Conservation (phyloP, 2,888 invertebrate genomes). For the Trichopoda pennipes region DNA sequence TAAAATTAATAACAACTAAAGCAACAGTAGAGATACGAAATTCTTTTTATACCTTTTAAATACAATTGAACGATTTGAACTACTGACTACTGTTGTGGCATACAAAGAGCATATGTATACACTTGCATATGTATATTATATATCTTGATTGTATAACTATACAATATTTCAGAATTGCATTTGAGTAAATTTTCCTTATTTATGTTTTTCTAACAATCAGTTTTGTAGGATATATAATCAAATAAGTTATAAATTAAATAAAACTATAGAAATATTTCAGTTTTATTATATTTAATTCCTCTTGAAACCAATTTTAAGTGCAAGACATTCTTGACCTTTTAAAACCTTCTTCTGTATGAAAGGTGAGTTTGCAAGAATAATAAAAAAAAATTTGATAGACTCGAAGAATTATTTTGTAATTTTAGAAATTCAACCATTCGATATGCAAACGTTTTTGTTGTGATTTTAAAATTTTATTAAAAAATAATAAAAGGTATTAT, state of each 20-base stretch:
- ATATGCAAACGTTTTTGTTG: no score
- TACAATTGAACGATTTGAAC: conserved; percentile 25
- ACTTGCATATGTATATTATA: not conserved
- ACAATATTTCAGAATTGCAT: conserved; percentile 15
- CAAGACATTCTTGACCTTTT: conserved; percentile 4
- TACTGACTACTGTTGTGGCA: not conserved
- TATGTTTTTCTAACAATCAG: conserved; percentile 26
- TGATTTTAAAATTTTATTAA: no score
- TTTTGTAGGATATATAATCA: conserved; percentile 1
- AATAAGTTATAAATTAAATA: conserved; percentile 29
- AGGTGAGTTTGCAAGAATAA: not conserved
- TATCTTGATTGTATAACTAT: conserved; percentile 1
- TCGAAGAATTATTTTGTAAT: no score
- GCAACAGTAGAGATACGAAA: not conserved
- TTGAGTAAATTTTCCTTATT: conserved; percentile 24
- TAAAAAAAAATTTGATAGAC: not conserved
- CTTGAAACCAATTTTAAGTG: conserved; percentile 11
- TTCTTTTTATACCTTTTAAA: not conserved
- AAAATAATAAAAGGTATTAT: no score
- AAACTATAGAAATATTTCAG: conserved; percentile 1
- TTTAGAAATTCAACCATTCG: no score
- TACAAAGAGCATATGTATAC: not conserved
- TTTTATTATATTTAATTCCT: conserved; percentile 10
- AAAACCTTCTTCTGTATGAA: no score
- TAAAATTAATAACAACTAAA: not conserved